Evolutionary conservation across 2,797 vertebrate genomes (phyloP), one percentile per base, ranked within the genome.

Genomic region (Pogoniulus pusillus): DNA sequence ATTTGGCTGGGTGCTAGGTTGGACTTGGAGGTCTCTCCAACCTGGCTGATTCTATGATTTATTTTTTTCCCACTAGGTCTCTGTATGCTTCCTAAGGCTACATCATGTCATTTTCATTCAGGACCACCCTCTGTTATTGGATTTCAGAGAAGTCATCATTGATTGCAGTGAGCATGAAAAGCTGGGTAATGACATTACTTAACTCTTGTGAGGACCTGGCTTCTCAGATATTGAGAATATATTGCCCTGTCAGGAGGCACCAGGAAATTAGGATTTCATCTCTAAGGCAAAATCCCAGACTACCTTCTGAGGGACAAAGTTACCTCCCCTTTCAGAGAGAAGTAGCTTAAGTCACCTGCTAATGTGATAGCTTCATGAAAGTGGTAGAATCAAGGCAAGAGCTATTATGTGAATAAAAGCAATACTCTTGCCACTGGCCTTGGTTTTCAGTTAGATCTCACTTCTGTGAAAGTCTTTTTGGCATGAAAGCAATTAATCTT

Each of bases 91-190:
- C 73, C 66, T 75, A 66, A 69, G 32, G 73, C 30, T 82, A 81
- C 90, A 83, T 73, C 14, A n/a, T 23, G 23, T 66, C 0, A 39
- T 83, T 85, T 93, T 90, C 81, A 87, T 93, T 89, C 85, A 90
- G 43, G 43, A 66, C 63, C 59, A 77, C 34, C 34, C 22, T 72
- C 41, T 83, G 53, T 63, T 51, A 72, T 3, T 74, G 63, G 19
- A 54, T 83, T 91, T 81, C 55, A 75, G 75, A 83, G 85, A 69
- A 94, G 39, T 59, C 34, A 39, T 26, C 55, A 78, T 0, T 87
- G 59, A 92, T 75, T 83, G 70, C 55, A 55, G 19, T 10, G 30
- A 69, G 47, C 2, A 5, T 72, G 70, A 65, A 77, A 85, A 90
- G 15, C 63, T 37, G 80, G 71, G 16, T 41, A 71, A 62, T 82